Base-by-base conservation (phyloP, 64 coral and sea anemone species). In the Montipora sp. region DNA sequence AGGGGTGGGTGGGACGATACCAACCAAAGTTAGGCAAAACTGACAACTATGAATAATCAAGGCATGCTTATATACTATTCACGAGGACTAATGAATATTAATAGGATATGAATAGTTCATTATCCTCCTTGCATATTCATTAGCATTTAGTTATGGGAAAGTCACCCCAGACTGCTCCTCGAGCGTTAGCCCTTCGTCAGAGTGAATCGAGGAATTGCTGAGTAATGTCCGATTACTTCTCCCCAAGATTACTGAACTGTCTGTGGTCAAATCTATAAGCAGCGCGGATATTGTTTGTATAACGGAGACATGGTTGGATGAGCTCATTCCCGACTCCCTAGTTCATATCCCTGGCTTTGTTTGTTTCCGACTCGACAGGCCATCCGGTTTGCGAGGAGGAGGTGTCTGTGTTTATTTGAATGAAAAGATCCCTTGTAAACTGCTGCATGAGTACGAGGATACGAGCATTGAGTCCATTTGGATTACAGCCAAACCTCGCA, bases 261-360 rank as follows among this genome's bases (percentile, higher is more conserved):
- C 49, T 20, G 23, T 19, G 11, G 50, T 81, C 18, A 18, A 5
- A 11, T 14, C 24, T 47, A 24, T 55, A 8, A 81, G 15, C 50
- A 14, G 3, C 58, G 45, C 47, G 19, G 79, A 81, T 55, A 55
- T 55, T 55, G 36, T 36, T 36, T 55, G 51, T 55, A 55, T 55
- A 55, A 55, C 51, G 51, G 79, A 81, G 23, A 81, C 79, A 20
- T 81, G 79, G 73, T 45, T 75, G 20, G 20, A 21, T 75, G 73
- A 75, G 8, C 20, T 23, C 43, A 75, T 75, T 3, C 73, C 4
- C 43, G 73, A 75, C 4, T 75, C 73, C 20, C 20, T 45, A 23
- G 73, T 75, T 45, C 43, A 21, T 23, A 9, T 75, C 8, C 73
- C 20, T 23, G 73, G 43, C 43, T 75, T 23, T 3, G 43, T 75